phyloP scores from a whole-genome alignment of 92 coral and sea anemone species.

The Montipora capitata region DNA sequence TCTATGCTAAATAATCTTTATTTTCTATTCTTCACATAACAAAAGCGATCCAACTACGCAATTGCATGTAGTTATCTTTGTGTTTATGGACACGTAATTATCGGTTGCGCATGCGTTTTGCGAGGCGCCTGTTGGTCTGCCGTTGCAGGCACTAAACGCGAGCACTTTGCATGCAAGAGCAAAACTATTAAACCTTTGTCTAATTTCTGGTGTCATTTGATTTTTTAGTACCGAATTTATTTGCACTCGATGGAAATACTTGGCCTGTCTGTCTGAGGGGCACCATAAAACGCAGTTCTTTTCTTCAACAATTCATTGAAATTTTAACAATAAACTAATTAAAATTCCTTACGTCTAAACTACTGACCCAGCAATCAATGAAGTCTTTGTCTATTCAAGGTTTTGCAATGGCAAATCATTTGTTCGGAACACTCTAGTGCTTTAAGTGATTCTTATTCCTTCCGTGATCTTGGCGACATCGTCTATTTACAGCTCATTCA shows the following conservation, averaged over 20 bases:
- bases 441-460: neutral
- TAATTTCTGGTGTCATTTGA: too few relatives aligned
- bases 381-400: neutral
- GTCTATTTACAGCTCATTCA: too few relatives aligned
- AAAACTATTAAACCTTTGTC: neutral
- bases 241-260: neutral
- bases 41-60: neutral
- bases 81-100: neutral
- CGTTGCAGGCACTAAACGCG: neutral
- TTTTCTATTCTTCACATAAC: too few relatives aligned
- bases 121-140: neutral
- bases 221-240: neutral
- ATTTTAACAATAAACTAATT: neutral
- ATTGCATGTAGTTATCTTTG: neutral
- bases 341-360: neutral
- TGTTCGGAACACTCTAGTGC: neutral
- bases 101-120: neutral
- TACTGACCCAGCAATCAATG: neutral
- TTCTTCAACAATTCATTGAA: neutral
- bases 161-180: neutral
- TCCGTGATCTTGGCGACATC: neutral
- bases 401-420: neutral
- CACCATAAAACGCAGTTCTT: neutral
- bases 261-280: neutral
- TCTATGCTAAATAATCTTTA: neutral